Percentiles rank a stretch among this genome's conserved stretches.
These are phyloP conservation scores for Apostichopus californicus DNA, from an alignment of 35 echinoderm and acorn worm genomes.

Conservation along the genomic window DNA sequence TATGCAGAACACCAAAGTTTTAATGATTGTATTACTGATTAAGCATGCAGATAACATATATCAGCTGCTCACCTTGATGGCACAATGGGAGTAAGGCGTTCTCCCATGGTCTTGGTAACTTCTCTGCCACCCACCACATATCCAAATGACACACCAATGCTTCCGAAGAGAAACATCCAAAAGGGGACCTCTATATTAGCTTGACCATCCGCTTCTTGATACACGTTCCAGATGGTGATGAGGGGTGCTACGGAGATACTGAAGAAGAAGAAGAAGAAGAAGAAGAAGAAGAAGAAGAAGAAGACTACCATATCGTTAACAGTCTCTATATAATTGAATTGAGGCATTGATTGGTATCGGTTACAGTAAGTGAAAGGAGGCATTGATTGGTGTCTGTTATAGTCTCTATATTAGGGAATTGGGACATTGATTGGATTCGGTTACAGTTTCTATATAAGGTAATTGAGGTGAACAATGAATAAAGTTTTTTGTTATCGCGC, in stretches of 20 bases:
- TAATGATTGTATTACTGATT: neutral
- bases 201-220: neutral
- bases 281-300: too few species aligned
- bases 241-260: constrained; percentile 2
- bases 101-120: constrained; percentile 14
- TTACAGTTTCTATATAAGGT: too few species aligned
- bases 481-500: too few species aligned
- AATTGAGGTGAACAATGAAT: too few species aligned
- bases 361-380: too few species aligned
- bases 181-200: neutral
- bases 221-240: neutral
- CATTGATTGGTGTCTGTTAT: too few species aligned
- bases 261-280: neutral
- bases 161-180: constrained; percentile 31
- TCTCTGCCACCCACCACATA: neutral
- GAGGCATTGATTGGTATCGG: too few species aligned
- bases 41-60: neutral
- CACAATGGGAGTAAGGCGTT: neutral
- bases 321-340: too few species aligned
- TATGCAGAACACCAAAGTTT: too few species aligned
- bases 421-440: too few species aligned
- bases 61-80: neutral
- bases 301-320: too few species aligned
- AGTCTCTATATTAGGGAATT: too few species aligned
- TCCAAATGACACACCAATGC: neutral